Evolutionary conservation across 2,113 vertebrate species (phyloP).

Genomic region (Agelaius phoeniceus): DNA sequence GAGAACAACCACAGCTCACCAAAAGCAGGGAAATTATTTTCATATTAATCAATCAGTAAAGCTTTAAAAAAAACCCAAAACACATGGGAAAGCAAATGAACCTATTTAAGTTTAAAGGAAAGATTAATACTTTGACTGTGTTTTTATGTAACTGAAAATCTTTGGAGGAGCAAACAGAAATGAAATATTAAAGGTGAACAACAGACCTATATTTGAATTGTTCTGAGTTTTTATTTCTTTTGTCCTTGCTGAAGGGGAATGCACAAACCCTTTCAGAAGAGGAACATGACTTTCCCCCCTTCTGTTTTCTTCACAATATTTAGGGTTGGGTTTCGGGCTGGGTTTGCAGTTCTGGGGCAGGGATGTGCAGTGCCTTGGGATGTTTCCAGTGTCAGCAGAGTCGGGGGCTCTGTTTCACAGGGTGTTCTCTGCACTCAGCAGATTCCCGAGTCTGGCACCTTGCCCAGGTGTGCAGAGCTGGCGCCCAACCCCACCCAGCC

Average conservation of each 20-base stretch:
- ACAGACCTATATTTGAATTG: not conserved
- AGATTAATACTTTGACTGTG: not conserved
- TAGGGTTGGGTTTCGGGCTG: not conserved
- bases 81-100: not conserved
- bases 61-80: not conserved
- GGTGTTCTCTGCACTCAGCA: not conserved
- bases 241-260: not conserved
- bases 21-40: not conserved
- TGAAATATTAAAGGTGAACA: conserved; percentile 20
- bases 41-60: not conserved
- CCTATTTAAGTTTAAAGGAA: not conserved
- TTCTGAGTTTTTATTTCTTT: not conserved
- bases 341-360: not conserved
- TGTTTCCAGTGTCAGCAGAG: not conserved
- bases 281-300: fast-evolving
- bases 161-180: not conserved
- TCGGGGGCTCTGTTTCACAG: not conserved
- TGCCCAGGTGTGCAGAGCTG: not conserved
- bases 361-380: not conserved
- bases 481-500: not conserved
- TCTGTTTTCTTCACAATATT: not conserved
- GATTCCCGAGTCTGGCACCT: not conserved
- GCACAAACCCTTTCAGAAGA: not conserved
- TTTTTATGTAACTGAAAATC: conserved; percentile 37
- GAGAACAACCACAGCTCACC: not conserved